Conservation (phyloP, 2,113 vertebrate genomes). For the Ceyx cyanopectus region DNA sequence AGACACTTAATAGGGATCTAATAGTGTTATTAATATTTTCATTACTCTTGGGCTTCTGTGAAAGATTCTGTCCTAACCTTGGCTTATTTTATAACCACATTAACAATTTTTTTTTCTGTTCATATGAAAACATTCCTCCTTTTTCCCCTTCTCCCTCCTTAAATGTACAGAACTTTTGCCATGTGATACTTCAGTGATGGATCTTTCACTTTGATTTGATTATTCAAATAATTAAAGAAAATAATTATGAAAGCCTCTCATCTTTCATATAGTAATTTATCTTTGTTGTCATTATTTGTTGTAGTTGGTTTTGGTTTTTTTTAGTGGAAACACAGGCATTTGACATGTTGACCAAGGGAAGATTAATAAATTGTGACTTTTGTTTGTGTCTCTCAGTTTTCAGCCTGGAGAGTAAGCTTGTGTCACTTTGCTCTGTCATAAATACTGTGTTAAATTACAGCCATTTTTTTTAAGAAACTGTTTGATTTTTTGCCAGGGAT, state of each 20-base stretch:
- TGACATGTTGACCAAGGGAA: conserved; percentile 28
- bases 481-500: conserved; percentile 80
- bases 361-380: conserved; percentile 65
- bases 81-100: not conserved
- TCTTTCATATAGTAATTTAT: not conserved
- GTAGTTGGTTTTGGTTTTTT: not conserved
- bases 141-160: not conserved
- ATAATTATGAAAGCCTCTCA: not conserved
- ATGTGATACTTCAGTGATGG: not conserved
- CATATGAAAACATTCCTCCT: not conserved
- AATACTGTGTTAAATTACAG: conserved; percentile 75
- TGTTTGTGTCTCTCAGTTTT: conserved; percentile 62
- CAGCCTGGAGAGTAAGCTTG: conserved; percentile 42
- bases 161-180: not conserved
- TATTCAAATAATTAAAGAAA: not conserved
- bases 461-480: conserved; percentile 62
- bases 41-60: not conserved
- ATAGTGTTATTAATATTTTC: not conserved
- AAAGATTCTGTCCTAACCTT: not conserved
- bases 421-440: conserved; percentile 70
- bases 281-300: not conserved
- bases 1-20: not conserved
- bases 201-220: not conserved
- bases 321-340: not conserved
- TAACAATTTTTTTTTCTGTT: not conserved